A percentile compares a stretch with the other conserved stretches of the same genome.
Evolutionary conservation across 1,140 invertebrate genomes (phyloP).

Genomic region (Bombyx mandarina): DNA sequence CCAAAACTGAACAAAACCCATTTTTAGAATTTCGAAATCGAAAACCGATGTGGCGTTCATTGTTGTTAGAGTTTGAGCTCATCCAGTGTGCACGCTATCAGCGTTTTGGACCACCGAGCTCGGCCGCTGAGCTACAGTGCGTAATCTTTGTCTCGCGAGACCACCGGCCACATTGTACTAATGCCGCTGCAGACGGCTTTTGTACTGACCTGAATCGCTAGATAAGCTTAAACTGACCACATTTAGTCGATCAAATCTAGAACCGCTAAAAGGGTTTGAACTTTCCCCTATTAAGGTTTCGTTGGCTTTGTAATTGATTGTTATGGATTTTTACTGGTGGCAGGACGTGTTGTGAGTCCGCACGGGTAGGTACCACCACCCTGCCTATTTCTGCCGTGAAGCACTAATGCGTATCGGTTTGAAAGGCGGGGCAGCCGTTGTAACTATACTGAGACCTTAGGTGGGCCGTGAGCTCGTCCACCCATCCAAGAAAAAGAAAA

Average conservation of each 20-base stretch:
- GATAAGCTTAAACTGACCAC: conserved; percentile 35
- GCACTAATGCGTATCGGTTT: no score
- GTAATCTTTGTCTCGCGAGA: conserved; percentile 55
- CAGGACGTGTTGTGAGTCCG: no score
- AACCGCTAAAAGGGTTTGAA: conserved; percentile 6
- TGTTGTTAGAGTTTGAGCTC: conserved; percentile 6
- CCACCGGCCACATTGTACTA: conserved; percentile 40
- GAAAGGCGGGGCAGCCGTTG: no score
- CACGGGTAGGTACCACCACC: no score
- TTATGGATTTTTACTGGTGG: no score
- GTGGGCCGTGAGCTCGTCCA: no score
- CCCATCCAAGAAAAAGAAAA: no score
- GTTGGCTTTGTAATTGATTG: no score
- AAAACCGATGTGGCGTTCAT: not conserved
- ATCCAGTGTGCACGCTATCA: conserved; percentile 23
- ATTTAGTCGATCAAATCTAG: conserved; percentile 7
- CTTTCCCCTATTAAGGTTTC: no score
- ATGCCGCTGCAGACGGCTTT: conserved; percentile 29
- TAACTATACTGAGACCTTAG: no score
- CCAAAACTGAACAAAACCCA: not conserved
- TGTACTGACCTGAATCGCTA: conserved; percentile 33
- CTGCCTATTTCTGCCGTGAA: no score
- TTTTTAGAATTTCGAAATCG: not conserved
- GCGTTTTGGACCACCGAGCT: conserved; percentile 21
- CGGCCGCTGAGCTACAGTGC: conserved; percentile 33